A percentile compares a stretch with the other conserved stretches of the same genome.
phyloP scores from a whole-genome alignment of 1,140 invertebrate species.

The Akabosia matsudoensis region DNA sequence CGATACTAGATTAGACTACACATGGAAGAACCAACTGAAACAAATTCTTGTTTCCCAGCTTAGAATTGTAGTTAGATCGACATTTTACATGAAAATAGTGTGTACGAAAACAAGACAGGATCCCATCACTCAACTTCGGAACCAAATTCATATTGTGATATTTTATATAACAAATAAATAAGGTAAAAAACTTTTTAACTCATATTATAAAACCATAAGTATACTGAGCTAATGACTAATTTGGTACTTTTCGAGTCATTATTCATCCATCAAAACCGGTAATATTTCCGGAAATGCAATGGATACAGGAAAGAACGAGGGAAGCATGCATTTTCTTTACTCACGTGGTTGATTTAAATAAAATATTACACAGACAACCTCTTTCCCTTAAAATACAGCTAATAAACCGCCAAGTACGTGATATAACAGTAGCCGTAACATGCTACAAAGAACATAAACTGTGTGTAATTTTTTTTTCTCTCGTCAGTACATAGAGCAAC shows the following conservation, averaged over 20 bases:
- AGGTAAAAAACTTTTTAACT: neutral
- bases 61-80: too few relatives aligned
- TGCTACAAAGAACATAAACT: neutral
- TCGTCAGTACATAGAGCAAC: neutral
- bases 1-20: too few relatives aligned
- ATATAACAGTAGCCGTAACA: neutral
- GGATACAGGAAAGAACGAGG: neutral
- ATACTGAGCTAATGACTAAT: too few relatives aligned
- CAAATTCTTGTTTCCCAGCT: too few relatives aligned
- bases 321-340: neutral
- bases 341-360: neutral
- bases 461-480: neutral
- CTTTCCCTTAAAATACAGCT: neutral
- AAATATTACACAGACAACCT: neutral
- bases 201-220: neutral
- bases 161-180: slow-evolving; percentile 36
- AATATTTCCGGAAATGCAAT: slow-evolving; percentile 9
- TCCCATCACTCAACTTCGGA: slow-evolving; percentile 21
- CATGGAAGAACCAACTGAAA: too few relatives aligned
- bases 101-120: neutral
- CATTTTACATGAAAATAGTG: neutral
- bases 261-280: too few relatives aligned
- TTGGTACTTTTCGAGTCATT: too few relatives aligned
- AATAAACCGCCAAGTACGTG: neutral
- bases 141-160: slow-evolving; percentile 47